phyloP scores from a whole-genome alignment of 2,797 vertebrate species.

The Oryzias dopingdopingensis region DNA sequence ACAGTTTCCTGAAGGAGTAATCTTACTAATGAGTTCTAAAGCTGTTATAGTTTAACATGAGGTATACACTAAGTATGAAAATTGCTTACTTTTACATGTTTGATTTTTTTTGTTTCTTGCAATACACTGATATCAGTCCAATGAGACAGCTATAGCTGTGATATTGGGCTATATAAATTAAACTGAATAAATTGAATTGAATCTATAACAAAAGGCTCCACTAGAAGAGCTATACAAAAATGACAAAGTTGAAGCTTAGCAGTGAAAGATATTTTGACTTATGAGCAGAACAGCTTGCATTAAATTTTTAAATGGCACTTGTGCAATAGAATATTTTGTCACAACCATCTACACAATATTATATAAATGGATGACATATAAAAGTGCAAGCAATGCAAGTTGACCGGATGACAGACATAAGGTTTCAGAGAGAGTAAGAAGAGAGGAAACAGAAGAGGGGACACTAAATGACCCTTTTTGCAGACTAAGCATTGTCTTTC shows the following conservation, averaged over 20 bases:
- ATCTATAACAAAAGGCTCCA: no score
- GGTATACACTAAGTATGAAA: neutral
- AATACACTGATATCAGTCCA: no score
- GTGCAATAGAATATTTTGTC: conserved; percentile 37
- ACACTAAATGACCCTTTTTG: conserved; percentile 5
- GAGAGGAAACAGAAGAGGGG: conserved; percentile 2
- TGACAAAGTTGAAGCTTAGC: no score
- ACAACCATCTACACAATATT: conserved; percentile 20
- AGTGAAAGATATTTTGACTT: neutral
- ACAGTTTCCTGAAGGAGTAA: neutral
- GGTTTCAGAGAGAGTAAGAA: conserved; percentile 6
- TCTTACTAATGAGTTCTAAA: neutral
- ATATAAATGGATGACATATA: conserved; percentile 74
- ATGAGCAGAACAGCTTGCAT: neutral
- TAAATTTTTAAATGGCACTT: conserved; percentile 17
- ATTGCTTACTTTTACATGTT: no score
- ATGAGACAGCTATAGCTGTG: no score
- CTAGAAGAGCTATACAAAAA: no score
- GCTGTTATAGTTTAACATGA: neutral
- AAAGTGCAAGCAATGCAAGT: conserved; percentile 69
- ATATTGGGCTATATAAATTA: no score
- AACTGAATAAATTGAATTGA: no score
- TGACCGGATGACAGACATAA: conserved; percentile 40
- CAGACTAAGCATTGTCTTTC: conserved; percentile 10
- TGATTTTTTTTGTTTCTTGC: no score